Evolutionary conservation across 2,888 invertebrate species (phyloP), one percentile per base, ranked within the genome.

Genomic region (Dynastes tityus): DNA sequence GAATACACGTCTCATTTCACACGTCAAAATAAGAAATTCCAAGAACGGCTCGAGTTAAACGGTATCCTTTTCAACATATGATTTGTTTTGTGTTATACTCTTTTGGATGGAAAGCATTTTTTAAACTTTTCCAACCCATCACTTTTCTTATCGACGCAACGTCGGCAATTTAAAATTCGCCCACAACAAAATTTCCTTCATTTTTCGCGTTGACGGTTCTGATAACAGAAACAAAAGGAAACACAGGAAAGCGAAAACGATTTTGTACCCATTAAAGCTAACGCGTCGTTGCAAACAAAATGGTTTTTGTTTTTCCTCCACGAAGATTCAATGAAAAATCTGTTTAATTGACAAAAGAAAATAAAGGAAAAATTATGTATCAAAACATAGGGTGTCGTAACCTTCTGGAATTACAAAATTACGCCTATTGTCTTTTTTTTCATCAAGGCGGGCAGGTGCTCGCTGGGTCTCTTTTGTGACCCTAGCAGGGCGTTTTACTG

Each of bases 111-210:
- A 16, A 6, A 8, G 16, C 55, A n/a, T n/a, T 55, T n/a, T 55
- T 55, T 55, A 16, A 55, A 16, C 11, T 55, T n/a, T 55, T 55
- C 16, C 55, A 6, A 22, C 55, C 16, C 55, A 55, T 55, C n/a
- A 55, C n/a, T 2, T 22, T 55, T 55, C 55, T 22, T n/a, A 13
- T 13, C 22, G 16, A n/a, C 3, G 6, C 22, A 45, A 55, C 22
- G 55, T n/a, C 55, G 55, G 16, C 55, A 55, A 55, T 55, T 55
- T 55, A 16, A 55, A 55, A 55, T 55, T 22, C 55, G 55, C 55
- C 22, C 55, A 16, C n/a, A 55, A 55, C 22, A 8, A 55, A 55
- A 16, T 55, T 55, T 22, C 55, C 55, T 16, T 55, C 55, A n/a
- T 16, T 55, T 55, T 55, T 55, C 55, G 55, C 55, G 16, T 6